phyloP scores from a whole-genome alignment of 2,888 invertebrate species.

The Rotaria socialis region DNA sequence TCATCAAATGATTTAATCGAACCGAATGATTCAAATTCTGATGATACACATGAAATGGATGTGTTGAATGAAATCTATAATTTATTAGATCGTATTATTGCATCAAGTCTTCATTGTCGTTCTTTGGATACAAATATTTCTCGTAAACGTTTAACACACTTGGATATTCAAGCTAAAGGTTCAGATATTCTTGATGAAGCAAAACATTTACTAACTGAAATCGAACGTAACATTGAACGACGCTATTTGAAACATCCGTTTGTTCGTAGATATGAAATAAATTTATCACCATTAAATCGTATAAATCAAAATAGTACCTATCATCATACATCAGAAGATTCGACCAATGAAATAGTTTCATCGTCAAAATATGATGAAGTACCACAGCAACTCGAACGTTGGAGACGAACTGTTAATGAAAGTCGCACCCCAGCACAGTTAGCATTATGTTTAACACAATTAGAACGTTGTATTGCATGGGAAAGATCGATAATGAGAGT shows the following conservation, averaged over 20 bases:
- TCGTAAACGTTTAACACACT: constrained; percentile 38
- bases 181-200: constrained; percentile 63
- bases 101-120: constrained; percentile 36
- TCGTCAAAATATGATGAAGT: constrained; percentile 61
- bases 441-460: constrained; percentile 78
- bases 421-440: constrained; percentile 83
- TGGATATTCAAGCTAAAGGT: constrained; percentile 27
- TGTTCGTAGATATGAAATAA: constrained; percentile 37
- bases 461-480: constrained; percentile 89
- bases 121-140: neutral
- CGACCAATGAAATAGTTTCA: neutral
- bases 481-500: constrained; percentile 99
- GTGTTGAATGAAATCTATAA: constrained; percentile 50
- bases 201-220: constrained; percentile 71
- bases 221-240: constrained; percentile 85
- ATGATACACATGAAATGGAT: constrained; percentile 3
- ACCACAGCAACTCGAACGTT: constrained; percentile 69
- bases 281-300: constrained; percentile 24
- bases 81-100: constrained; percentile 51
- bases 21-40: constrained; percentile 58
- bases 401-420: constrained; percentile 81
- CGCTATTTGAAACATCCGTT: constrained; percentile 87
- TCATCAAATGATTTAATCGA: constrained; percentile 66
- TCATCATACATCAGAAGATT: constrained; percentile 8
- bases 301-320: constrained; percentile 1